Percentiles rank a stretch among this genome's conserved stretches.
phyloP scores from a whole-genome alignment of 2,797 vertebrate genomes.

The Pelodytes ibericus region DNA sequence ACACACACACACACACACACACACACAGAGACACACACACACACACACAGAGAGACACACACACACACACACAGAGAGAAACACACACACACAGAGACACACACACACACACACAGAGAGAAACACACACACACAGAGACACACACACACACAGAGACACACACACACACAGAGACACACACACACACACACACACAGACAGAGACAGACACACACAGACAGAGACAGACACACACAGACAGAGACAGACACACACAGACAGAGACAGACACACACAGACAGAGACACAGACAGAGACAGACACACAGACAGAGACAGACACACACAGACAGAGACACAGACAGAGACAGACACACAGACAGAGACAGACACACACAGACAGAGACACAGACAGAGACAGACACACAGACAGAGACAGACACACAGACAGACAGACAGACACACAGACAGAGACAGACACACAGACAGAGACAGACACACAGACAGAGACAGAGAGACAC shows the following conservation, averaged over 20 bases:
- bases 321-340: neutral
- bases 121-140: slow-evolving; percentile 2
- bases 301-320: neutral
- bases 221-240: neutral
- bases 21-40: neutral
- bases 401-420: slow-evolving; percentile 12
- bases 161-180: slow-evolving; percentile 4
- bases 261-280: neutral
- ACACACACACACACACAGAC: neutral
- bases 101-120: no score
- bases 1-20: neutral
- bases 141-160: neutral
- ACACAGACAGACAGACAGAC: neutral
- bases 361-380: neutral
- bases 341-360: neutral
- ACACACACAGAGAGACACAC: neutral
- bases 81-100: no score
- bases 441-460: neutral
- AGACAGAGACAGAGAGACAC: slow-evolving; percentile 2
- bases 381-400: slow-evolving; percentile 11
- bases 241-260: neutral
- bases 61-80: no score
- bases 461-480: slow-evolving; percentile 5
- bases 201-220: neutral
- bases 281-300: neutral